Evolutionary conservation across 2,797 vertebrate species (phyloP), one percentile per base, ranked within the genome.

Genomic region (Buceros bicornis): DNA sequence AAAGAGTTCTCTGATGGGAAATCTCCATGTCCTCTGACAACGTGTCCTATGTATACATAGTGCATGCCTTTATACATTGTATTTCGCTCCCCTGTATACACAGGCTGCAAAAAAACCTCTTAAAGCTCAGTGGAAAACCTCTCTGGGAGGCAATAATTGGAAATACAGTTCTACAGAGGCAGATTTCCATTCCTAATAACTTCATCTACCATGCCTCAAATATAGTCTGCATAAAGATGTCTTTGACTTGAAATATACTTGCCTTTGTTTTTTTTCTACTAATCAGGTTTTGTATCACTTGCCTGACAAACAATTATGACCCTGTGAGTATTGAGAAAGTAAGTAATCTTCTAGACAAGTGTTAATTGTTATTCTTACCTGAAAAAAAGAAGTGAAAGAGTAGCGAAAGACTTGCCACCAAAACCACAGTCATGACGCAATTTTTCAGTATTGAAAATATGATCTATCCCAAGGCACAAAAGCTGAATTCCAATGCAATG

Each of bases 401-500:
- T 13, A 86, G 14, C 50, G 86, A 57, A 60, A 88, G 42, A 5
- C n/a, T 48, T 88, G 61, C 71, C 65, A 82, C 26, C 47, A 91
- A 84, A 93, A 95, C 69, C 70, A 42, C 24, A 48, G 69, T 73
- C 54, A 89, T 5, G 3, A 76, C n/a, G 45, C 93, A 89, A 93
- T 93, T 88, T 95, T 97, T 91, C 80, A 87, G 3, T 92, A 72
- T 82, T 92, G 29, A 87, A 94, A 96, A 88, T 92, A 90, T 92
- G 86, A 97, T 78, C 80, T 95, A 96, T 90, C 91, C 69, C 11
- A 74, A 96, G 83, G 93, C 93, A 97, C 84, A 83, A 90, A 96
- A 96, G 57, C 45, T 95, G 79, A 97, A 97, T 97, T 97, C 95
- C 88, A 89, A 64, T 57, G 60, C 64, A 94, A 82, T 91, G 74